These are phyloP conservation scores for Gryon sp. DNA, from an alignment of 1,140 invertebrate species.

Conservation along the genomic window DNA sequence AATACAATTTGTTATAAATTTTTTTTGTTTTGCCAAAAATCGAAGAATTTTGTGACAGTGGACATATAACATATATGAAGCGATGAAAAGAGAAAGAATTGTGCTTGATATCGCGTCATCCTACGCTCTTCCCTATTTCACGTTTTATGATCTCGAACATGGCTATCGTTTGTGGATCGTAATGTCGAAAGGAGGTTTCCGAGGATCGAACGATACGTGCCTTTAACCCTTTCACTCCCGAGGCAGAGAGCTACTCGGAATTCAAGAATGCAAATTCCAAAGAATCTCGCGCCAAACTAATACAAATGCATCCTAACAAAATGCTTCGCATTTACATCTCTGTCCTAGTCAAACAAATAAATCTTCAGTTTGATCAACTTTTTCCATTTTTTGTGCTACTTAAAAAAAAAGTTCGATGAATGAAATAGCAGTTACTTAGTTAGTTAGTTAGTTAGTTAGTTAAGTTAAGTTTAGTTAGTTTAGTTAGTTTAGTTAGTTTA, in stretches of 20 bases:
- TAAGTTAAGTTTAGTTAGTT: too few relatives aligned
- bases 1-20: too few relatives aligned
- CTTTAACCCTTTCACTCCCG: slow-evolving; percentile 57
- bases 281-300: slow-evolving; percentile 41
- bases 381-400: slow-evolving; percentile 13
- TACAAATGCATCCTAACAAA: slow-evolving; percentile 43
- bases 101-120: slow-evolving; percentile 46
- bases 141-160: slow-evolving; percentile 64
- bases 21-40: too few relatives aligned
- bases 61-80: too few relatives aligned
- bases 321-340: slow-evolving; percentile 40
- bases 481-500: too few relatives aligned
- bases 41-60: too few relatives aligned
- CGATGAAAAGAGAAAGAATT: slow-evolving; percentile 6
- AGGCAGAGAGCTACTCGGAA: slow-evolving; percentile 53
- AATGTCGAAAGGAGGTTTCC: slow-evolving; percentile 60
- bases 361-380: too few relatives aligned
- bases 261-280: slow-evolving; percentile 53
- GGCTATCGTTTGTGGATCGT: slow-evolving; percentile 62
- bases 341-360: too few relatives aligned
- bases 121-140: slow-evolving; percentile 66
- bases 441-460: too few relatives aligned
- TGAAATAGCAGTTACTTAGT: too few relatives aligned
- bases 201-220: slow-evolving; percentile 54
- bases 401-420: too few relatives aligned